These are phyloP conservation scores for Orthosia cruda DNA, from an alignment of 2,888 invertebrate species.

Conservation along the genomic window DNA sequence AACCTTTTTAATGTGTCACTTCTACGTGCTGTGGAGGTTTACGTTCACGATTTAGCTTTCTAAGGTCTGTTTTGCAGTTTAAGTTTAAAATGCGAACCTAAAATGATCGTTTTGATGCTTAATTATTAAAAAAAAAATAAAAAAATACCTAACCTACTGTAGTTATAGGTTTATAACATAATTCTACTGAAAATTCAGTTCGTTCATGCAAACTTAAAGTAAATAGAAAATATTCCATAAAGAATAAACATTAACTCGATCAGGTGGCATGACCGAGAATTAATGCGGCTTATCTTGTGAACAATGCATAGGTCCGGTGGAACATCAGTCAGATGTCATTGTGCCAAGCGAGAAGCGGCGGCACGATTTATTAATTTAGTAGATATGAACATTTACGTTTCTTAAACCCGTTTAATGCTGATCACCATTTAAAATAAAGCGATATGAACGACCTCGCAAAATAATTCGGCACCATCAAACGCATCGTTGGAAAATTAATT, in stretches of 20 bases:
- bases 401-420: slow-evolving; percentile 79
- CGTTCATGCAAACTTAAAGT: slow-evolving; percentile 3
- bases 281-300: slow-evolving; percentile 85
- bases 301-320: slow-evolving; percentile 81
- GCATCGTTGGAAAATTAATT: slow-evolving; percentile 89
- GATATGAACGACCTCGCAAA: slow-evolving; percentile 80
- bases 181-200: background rate
- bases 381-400: slow-evolving; percentile 65
- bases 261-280: slow-evolving; percentile 82
- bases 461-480: slow-evolving; percentile 90
- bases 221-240: slow-evolving; percentile 29
- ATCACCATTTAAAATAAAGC: slow-evolving; percentile 77
- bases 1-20: slow-evolving; percentile 68
- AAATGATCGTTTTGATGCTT: background rate
- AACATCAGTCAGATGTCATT: slow-evolving; percentile 81
- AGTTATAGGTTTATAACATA: background rate
- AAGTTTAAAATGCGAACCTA: background rate
- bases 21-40: slow-evolving; percentile 46
- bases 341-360: slow-evolving; percentile 64
- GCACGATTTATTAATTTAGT: slow-evolving; percentile 67
- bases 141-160: background rate
- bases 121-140: background rate
- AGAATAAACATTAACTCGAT: slow-evolving; percentile 67
- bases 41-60: slow-evolving; percentile 30
- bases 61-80: slow-evolving; percentile 24